Evolutionary conservation across 1,140 invertebrate species (phyloP).

Genomic region (Belonocnema kinseyi): DNA sequence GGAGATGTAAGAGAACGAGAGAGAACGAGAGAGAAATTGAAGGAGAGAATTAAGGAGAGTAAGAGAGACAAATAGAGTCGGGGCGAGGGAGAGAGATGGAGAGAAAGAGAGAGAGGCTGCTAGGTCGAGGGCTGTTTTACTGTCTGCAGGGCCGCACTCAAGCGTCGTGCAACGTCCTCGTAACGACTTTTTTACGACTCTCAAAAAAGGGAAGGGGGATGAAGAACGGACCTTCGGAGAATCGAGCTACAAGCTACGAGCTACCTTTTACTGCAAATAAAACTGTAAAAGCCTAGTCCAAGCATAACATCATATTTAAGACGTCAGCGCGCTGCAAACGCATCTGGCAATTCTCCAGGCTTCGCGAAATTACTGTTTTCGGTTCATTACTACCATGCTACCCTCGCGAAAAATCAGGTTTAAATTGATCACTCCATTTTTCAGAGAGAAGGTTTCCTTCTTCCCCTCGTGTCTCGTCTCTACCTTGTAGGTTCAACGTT

Average conservation of each 20-base stretch:
- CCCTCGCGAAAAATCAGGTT: no score
- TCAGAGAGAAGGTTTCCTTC: no score
- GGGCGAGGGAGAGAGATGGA: conserved; percentile 23
- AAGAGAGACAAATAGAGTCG: background rate
- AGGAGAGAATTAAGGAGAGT: conserved; percentile 31
- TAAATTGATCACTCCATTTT: no score
- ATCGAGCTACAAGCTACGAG: conserved; percentile 8
- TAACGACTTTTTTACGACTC: conserved; percentile 53
- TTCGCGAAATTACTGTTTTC: background rate
- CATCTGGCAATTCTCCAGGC: background rate
- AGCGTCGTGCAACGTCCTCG: conserved; percentile 47
- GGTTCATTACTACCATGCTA: background rate
- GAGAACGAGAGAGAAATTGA: conserved; percentile 33
- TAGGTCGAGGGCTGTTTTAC: conserved; percentile 48
- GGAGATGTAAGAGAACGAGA: conserved; percentile 30
- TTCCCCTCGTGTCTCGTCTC: no score
- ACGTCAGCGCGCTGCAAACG: conserved; percentile 4
- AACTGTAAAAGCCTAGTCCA: background rate
- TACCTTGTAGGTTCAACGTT: no score
- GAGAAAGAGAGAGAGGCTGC: conserved; percentile 36
- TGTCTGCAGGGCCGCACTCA: conserved; percentile 44
- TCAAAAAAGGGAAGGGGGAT: conserved; percentile 8
- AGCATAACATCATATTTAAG: conserved; percentile 1
- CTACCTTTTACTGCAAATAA: conserved; percentile 17
- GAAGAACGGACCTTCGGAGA: conserved; percentile 12